Evolutionary conservation across 2,113 vertebrate species (phyloP), one percentile per base, ranked within the genome.

Genomic region (Phalacrocorax carbo): DNA sequence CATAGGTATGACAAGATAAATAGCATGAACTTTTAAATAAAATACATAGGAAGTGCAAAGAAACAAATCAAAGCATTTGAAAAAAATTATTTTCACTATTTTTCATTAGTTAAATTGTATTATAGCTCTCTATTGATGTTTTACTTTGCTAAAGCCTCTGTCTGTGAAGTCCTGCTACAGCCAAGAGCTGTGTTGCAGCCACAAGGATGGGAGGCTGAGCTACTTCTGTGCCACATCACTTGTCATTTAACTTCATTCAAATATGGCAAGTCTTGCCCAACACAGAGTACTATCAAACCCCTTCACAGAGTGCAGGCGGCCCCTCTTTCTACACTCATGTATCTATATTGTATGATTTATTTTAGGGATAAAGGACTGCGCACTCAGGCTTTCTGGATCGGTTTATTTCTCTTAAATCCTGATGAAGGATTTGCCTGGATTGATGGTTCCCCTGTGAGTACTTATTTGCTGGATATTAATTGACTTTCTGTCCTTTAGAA

Each of bases 391-490:
- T 97, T 98, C 46, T 99, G 99, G 99, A 98, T 99, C 0, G 99
- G 99, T 61, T 93, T 99, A 93, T 98, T 91, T 32, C 88, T 97
- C 3, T 97, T 98, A 46, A 98, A 98, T 76, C 92, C 98, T 80
- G 98, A 97, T 34, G 95, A 97, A 91, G 99, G 99, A 52, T 99
- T 98, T 92, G 70, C 93, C 22, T 99, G 99, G 99, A 98, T 94
- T 65, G 99, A 99, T 95, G 98, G 97, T 23, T 98, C 98, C 32
- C 94, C 99, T 54, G 99, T 99, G 95, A 97, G 98, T 99, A 89
- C 55, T 62, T 93, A 20, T 34, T 88, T 95, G 9, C 42, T 90
- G 51, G 38, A 77, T 81, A 61, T 61, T 70, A 46, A 32, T 7
- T 82, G 11, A 26, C 29, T 93, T 92, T 82, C 15, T 95, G n/a